A percentile compares a stretch with the other conserved stretches of the same genome.
Conservation (phyloP, 2,888 invertebrate genomes). For the Falcaria lacertinaria region DNA sequence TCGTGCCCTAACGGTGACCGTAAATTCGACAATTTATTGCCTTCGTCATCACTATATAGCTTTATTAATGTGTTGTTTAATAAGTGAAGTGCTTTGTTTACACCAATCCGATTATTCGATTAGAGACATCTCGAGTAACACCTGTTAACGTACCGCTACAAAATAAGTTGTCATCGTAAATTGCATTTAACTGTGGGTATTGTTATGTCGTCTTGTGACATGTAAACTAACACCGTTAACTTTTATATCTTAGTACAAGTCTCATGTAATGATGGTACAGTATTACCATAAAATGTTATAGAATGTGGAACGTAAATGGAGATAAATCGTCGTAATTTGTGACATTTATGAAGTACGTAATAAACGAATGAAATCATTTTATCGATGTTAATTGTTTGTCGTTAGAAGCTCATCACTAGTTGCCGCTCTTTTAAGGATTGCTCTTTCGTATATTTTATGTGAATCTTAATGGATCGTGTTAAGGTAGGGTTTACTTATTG, state of each 20-base stretch:
- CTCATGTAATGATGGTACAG: constrained; percentile 22
- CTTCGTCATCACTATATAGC: constrained; percentile 39
- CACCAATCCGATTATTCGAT: constrained; percentile 34
- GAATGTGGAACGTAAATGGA: constrained; percentile 28
- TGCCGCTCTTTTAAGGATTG: constrained; percentile 19
- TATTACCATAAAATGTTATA: constrained; percentile 27
- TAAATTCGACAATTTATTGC: constrained; percentile 60
- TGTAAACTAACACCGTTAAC: constrained; percentile 26
- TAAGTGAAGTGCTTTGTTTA: constrained; percentile 49
- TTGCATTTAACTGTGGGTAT: constrained; percentile 35
- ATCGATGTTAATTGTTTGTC: constrained; percentile 25
- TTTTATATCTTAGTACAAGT: constrained; percentile 23
- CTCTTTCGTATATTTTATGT: constrained; percentile 1
- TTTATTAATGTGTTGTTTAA: constrained; percentile 61
- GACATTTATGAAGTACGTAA: constrained; percentile 14
- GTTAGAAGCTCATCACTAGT: constrained; percentile 25
- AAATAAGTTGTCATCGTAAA: constrained; percentile 40
- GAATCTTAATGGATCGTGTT: neutral
- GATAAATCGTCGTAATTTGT: constrained; percentile 17
- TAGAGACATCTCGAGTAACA: constrained; percentile 37
- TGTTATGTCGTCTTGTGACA: constrained; percentile 33
- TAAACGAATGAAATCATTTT: constrained; percentile 19
- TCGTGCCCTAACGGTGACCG: constrained; percentile 48
- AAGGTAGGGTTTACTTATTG: neutral
- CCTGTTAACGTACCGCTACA: constrained; percentile 34